phyloP scores from a whole-genome alignment of 2,797 vertebrate species.

The Loriculus beryllinus region DNA sequence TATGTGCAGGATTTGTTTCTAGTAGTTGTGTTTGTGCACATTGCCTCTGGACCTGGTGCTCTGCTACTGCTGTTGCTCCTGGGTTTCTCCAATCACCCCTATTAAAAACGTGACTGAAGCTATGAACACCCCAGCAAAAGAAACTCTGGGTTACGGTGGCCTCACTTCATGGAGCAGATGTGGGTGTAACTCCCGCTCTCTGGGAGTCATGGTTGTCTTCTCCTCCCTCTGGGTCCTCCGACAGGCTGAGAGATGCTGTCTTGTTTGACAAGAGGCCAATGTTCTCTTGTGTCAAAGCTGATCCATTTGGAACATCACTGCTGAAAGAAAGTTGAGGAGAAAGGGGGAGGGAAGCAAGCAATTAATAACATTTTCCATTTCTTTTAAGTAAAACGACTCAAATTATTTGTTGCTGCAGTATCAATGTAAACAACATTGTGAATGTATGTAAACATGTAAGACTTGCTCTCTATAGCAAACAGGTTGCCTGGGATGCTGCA shows the following conservation, averaged over 20 bases:
- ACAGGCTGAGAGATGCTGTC: slow-evolving; percentile 85
- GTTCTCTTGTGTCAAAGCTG: slow-evolving; percentile 84
- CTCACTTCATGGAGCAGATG: slow-evolving; percentile 72
- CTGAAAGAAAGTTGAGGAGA: not conserved
- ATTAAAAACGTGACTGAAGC: slow-evolving; percentile 33
- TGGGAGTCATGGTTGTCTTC: slow-evolving; percentile 85
- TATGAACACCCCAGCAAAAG: not conserved
- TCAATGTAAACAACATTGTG: not conserved
- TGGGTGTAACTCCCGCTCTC: slow-evolving; percentile 82
- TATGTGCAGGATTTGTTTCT: slow-evolving; percentile 83
- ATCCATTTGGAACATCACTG: slow-evolving; percentile 93
- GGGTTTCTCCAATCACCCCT: slow-evolving; percentile 49
- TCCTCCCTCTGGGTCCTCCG: slow-evolving; percentile 82
- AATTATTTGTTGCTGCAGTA: not conserved
- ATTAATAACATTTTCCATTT: not conserved
- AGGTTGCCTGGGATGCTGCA: not conserved
- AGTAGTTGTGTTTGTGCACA: slow-evolving; percentile 83
- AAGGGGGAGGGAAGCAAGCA: not conserved
- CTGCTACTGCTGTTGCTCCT: slow-evolving; percentile 69
- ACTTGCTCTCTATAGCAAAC: not conserved
- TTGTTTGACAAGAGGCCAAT: slow-evolving; percentile 89
- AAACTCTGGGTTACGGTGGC: slow-evolving; percentile 24
- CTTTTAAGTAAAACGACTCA: not conserved
- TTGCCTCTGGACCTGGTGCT: slow-evolving; percentile 74
- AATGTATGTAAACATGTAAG: not conserved